A percentile compares a stretch with the other conserved stretches of the same genome.
These are phyloP conservation scores for Cantharis flavilabris DNA, from an alignment of 2,888 invertebrate species.

Conservation along the genomic window DNA sequence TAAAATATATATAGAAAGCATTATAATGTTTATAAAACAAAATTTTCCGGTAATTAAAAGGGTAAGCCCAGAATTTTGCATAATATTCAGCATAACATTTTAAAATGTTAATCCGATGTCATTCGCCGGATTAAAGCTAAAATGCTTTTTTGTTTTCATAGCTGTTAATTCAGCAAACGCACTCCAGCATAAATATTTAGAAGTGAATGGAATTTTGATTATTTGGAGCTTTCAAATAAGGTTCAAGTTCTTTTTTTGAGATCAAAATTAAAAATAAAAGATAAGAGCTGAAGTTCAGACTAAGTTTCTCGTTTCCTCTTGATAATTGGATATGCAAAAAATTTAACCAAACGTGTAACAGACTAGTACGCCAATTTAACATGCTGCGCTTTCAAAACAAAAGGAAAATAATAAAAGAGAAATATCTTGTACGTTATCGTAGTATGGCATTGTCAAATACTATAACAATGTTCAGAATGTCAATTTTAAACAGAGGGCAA, in stretches of 20 bases:
- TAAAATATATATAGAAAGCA: not conserved
- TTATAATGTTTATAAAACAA: not conserved
- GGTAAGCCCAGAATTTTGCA: not conserved
- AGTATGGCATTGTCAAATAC: not conserved
- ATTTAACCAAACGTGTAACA: not conserved
- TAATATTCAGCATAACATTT: not conserved
- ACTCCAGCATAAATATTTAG: not conserved
- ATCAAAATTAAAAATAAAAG: not conserved
- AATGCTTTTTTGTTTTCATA: not conserved
- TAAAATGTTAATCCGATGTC: not conserved
- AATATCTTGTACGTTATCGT: not conserved
- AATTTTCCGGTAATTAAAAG: not conserved
- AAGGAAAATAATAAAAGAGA: not conserved
- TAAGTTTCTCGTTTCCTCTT: not conserved
- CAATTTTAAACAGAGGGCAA: not conserved
- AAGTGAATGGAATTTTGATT: not conserved
- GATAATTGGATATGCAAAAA: not conserved
- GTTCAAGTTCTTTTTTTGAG: not conserved
- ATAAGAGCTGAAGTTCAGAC: not conserved
- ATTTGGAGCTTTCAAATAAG: not conserved
- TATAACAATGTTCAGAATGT: not conserved
- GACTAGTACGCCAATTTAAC: not conserved
- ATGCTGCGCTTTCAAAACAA: not conserved
- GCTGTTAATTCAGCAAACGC: not conserved
- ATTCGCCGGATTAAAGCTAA: not conserved